Conservation (phyloP, 2,797 vertebrate genomes). For the Rousettus madagascariensis region DNA sequence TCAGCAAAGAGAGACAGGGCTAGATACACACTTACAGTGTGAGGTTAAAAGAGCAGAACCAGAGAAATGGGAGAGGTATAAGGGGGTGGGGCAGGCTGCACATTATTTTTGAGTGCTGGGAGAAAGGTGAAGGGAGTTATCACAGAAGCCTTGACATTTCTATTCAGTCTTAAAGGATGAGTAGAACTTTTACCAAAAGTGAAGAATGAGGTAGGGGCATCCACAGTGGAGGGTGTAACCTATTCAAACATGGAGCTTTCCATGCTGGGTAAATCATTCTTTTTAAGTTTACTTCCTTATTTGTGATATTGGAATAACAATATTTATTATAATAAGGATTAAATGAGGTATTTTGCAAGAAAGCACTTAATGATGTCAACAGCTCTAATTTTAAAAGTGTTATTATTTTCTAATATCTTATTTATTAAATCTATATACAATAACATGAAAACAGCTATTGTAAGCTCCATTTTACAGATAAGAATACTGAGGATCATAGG, state of each 20-base stretch:
- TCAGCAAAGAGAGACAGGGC: neutral
- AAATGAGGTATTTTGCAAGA: neutral
- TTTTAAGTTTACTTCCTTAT: neutral
- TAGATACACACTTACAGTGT: neutral
- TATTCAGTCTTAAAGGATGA: neutral
- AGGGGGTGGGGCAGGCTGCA: fast-evolving
- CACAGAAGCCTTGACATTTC: neutral
- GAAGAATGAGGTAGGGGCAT: neutral
- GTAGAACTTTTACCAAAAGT: neutral
- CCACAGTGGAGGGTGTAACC: neutral
- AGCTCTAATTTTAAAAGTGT: neutral
- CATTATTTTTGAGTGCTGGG: neutral
- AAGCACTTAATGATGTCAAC: neutral
- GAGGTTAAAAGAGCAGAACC: neutral
- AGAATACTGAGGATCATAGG: neutral
- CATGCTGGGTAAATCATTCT: neutral
- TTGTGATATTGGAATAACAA: neutral
- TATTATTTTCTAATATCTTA: neutral
- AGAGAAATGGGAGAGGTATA: neutral
- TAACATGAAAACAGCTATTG: neutral
- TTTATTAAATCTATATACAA: neutral
- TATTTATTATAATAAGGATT: neutral
- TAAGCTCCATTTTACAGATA: neutral
- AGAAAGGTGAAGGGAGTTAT: neutral
- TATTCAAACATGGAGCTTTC: neutral